Conservation (phyloP, 2,888 invertebrate genomes). For the Drosophila maculinotata region DNA sequence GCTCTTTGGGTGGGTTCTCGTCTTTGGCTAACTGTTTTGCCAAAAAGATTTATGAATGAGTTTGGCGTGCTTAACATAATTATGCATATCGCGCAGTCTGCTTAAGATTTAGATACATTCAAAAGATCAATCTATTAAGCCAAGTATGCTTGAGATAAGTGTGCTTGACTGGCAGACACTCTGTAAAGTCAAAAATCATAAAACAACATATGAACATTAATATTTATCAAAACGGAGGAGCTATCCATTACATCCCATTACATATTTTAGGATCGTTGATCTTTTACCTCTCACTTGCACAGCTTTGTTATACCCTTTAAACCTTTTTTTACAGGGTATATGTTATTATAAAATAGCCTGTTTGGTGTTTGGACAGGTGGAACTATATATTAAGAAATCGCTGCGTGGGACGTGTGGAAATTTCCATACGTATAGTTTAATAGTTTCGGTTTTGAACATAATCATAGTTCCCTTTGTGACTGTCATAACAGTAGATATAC, state of each 20-base stretch:
- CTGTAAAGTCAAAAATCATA: not conserved
- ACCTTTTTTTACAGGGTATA: not conserved
- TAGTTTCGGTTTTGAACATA: not conserved
- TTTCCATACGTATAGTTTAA: not conserved
- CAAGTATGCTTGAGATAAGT: not conserved
- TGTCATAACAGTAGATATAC: too few species aligned
- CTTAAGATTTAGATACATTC: conserved; percentile 36
- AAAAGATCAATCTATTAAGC: conserved; percentile 49
- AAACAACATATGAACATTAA: not conserved
- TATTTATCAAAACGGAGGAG: too few species aligned
- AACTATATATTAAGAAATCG: not conserved
- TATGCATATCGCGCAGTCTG: conserved; percentile 49
- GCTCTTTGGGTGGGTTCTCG: conserved; percentile 20
- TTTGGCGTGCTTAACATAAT: conserved; percentile 66
- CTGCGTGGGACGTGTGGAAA: conserved; percentile 19
- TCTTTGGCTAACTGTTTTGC: conserved; percentile 30
- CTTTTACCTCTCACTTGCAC: too few species aligned
- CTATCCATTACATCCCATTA: too few species aligned
- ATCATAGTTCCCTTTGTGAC: conserved; percentile 2
- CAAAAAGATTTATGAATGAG: conserved; percentile 72
- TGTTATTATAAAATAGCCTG: not conserved
- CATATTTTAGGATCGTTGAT: too few species aligned
- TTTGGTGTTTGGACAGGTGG: not conserved
- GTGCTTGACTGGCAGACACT: not conserved
- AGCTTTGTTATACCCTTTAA: too few species aligned